Evolutionary conservation across 1,140 invertebrate species (phyloP), one percentile per base, ranked within the genome.

Genomic region (Drosophila leontia): DNA sequence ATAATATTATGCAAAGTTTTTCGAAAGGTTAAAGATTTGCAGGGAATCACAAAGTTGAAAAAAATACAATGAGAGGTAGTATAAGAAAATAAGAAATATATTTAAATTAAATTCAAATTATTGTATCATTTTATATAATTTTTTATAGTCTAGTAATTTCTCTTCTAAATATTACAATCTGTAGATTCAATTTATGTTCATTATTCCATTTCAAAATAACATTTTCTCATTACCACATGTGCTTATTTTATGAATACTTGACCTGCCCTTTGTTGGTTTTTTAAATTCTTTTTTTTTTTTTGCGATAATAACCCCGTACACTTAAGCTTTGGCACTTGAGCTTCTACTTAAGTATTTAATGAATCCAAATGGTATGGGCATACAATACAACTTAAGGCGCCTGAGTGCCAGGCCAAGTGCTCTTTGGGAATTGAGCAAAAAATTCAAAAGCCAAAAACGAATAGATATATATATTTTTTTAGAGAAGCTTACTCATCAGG

Each of bases 311-410:
- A 67, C 48, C 61, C 61, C 55, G 35, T 57, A 81, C 85, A 88
- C 84, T 88, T 85, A 72, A 79, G 61, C 69, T 84, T 81, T 88
- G 78, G 80, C 85, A 91, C 87, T 91, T 91, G 83, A 91, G 72
- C 55, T 80, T 64, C 77, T 68, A 71, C 88, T 91, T 91, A 91
- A 87, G 84, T 80, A 83, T 84, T 88, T 83, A 80, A 87, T 87
- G 80, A 88, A 83, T 80, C 58, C 12, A 67, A 74, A 82, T 69
- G 45, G 47, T 26, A 48, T 64, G 57, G 32, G 3, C n/a, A 35
- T 47, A 67, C 62, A 57, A 42, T 39, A 57, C 69, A 80, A 87
- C 84, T 87, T 87, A 88, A 83, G 77, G 84, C 84, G 84, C 84
- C 80, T 80, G 77, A 87, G 84, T 88, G 80, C 72, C 77, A 70